Evolutionary conservation across 1,140 invertebrate species (phyloP).

Genomic region (Brachionus asplanchnoidis): DNA sequence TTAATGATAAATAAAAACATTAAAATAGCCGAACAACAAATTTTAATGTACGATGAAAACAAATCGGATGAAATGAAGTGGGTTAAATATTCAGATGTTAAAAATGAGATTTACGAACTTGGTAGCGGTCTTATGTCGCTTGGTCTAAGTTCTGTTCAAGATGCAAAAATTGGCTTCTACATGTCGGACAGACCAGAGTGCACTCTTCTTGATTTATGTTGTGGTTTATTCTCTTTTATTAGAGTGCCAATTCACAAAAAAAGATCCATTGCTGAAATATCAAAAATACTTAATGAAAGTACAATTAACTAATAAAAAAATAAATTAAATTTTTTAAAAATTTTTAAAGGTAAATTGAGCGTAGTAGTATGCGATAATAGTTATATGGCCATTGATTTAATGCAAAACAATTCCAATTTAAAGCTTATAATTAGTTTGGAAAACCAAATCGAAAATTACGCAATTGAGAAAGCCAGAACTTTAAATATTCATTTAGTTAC

Average conservation of each 20-base stretch:
- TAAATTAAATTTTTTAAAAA: neutral
- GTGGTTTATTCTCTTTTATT: neutral
- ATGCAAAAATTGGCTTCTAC: neutral
- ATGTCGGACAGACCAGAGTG: neutral
- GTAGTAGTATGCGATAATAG: neutral
- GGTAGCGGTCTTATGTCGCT: neutral
- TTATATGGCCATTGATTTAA: constrained; percentile 7
- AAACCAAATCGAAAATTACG: neutral
- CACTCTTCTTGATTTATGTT: neutral
- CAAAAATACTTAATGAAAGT: constrained; percentile 6
- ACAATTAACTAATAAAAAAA: neutral
- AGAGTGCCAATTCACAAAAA: neutral
- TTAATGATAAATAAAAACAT: neutral
- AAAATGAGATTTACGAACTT: neutral
- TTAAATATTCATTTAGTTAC: neutral
- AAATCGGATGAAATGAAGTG: neutral
- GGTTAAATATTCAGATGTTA: neutral
- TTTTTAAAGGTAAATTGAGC: neutral
- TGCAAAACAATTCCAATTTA: neutral
- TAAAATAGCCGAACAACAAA: neutral
- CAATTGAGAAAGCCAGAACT: neutral
- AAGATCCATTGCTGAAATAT: neutral
- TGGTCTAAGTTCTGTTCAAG: neutral
- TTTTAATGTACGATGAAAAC: neutral
- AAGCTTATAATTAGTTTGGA: constrained; percentile 1